Percentiles rank a stretch among this genome's conserved stretches.
Evolutionary conservation across 2,888 invertebrate genomes (phyloP).

Genomic region (Phymatocera aterrima): DNA sequence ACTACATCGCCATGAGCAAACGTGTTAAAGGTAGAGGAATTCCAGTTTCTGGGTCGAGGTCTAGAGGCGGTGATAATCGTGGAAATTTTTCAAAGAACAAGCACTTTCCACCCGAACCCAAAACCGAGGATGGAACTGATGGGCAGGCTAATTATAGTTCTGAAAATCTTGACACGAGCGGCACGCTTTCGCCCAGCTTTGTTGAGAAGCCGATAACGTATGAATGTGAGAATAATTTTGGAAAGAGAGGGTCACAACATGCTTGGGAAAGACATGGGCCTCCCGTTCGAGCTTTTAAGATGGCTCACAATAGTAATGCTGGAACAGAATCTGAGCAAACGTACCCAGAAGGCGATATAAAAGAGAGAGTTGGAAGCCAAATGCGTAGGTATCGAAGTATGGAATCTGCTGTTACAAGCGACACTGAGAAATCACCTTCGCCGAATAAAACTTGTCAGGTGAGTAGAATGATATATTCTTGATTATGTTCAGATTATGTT

Average conservation of each 20-base stretch:
- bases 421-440: neutral
- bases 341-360: neutral
- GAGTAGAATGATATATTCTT: neutral
- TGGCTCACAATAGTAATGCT: neutral
- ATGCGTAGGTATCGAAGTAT: neutral
- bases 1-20: neutral
- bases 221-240: too few relatives aligned
- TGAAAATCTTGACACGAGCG: too few relatives aligned
- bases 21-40: neutral
- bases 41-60: neutral
- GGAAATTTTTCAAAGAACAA: neutral
- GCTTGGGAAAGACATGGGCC: neutral
- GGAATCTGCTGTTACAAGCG: too few relatives aligned
- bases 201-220: too few relatives aligned
- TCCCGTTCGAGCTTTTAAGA: neutral
- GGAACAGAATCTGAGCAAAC: neutral
- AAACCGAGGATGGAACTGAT: neutral
- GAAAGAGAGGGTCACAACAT: too few relatives aligned
- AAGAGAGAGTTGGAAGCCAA: neutral
- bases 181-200: too few relatives aligned
- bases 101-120: neutral
- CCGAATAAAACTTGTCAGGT: neutral
- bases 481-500: neutral
- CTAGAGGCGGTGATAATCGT: neutral
- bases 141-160: neutral